Conservation (phyloP, 23 tunicate genomes). For the Oikopleura dioica region DNA sequence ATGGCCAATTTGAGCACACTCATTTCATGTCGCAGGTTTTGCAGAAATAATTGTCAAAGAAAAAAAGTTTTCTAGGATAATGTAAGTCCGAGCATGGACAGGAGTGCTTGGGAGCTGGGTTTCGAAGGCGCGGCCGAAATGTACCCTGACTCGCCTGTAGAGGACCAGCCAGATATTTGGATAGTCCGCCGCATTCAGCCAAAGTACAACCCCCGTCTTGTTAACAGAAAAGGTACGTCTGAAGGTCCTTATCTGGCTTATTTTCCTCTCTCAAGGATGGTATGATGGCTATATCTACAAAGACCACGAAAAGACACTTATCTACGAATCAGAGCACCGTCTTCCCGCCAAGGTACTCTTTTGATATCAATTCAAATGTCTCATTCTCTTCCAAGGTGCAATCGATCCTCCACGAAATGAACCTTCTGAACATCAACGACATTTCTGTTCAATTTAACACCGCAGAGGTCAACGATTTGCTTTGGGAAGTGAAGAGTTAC, state of each 20-base stretch:
- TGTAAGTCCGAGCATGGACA: neutral
- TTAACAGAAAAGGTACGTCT: neutral
- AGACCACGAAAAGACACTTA: neutral
- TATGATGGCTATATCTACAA: neutral
- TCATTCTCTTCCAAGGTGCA: too few relatives aligned
- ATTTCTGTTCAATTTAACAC: neutral
- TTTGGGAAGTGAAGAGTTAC: neutral
- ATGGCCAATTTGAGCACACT: neutral
- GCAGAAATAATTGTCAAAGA: too few relatives aligned
- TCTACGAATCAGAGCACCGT: neutral
- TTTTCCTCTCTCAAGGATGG: neutral
- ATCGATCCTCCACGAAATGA: neutral
- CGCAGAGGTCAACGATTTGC: neutral
- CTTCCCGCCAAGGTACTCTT: too few relatives aligned
- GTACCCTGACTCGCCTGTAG: neutral
- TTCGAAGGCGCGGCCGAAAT: neutral
- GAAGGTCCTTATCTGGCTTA: neutral
- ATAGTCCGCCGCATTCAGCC: neutral
- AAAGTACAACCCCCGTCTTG: neutral
- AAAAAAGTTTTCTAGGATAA: too few relatives aligned
- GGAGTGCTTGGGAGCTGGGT: neutral
- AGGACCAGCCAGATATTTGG: neutral
- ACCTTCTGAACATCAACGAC: neutral
- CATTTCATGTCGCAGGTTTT: neutral
- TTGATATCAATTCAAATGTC: too few relatives aligned